Base-by-base conservation (phyloP, 2,888 invertebrate genomes). In the Drosophila kambysellisi region DNA sequence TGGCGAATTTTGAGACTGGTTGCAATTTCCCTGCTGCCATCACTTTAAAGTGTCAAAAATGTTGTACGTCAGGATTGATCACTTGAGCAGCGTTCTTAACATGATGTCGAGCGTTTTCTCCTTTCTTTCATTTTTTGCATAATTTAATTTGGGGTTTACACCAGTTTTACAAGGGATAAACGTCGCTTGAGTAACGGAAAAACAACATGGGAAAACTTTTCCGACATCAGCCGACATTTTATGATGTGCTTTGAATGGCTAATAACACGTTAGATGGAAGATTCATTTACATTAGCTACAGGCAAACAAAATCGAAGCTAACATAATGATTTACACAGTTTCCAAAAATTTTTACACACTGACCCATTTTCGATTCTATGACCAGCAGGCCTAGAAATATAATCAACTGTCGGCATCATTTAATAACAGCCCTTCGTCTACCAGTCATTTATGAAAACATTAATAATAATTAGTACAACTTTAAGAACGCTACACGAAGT, bases 391-490 rank as follows among this genome's bases (percentile, higher is more conserved):
- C 15, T 29, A 51, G 32, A 48, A 62, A 12, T 52, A 39, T 11
- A 51, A 20, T 46, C 25, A 52, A 25, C 39, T 32, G n/a, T 37
- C 56, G 30, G 39, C 74, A 65, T 53, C 69, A 73, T 69, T 50
- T 62, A 73, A 51, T 41, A 15, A 29, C 37, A 32, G 33, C 37
- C 52, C 37, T 35, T 60, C 30, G 30, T 46, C 51, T 46, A 7
- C 32, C 3, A 60, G 65, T 63, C 70, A 69, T 75, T 88, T 83
- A 76, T 71, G 71, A 65, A 76, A 73, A 33, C 88, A 86, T 86
- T 86, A 86, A 86, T 86, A 88, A 86, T 79, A 88, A 86, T 86
- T 86, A 88, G 88, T 76, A 59, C 37, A 74, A 56, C 59, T 60
- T 83, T 57, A 32, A 63, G 46, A 48, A 48, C 50, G 29, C n/a